These are phyloP conservation scores for Hassar affinis DNA, from an alignment of 2,113 vertebrate genomes.

Conservation along the genomic window DNA sequence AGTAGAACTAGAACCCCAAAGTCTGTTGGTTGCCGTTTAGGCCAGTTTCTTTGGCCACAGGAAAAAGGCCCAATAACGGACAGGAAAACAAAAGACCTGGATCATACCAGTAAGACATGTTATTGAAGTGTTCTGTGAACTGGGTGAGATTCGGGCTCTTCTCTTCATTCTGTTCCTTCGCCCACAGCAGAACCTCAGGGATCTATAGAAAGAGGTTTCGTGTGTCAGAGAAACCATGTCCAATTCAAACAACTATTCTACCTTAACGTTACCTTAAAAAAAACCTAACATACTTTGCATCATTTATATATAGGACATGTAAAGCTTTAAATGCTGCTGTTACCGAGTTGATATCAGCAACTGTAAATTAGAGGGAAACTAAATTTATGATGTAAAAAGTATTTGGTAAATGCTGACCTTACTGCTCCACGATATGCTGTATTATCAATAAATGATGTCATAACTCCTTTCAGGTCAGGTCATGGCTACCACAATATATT, in stretches of 20 bases:
- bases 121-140: slow-evolving; percentile 98
- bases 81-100: no score
- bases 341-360: neutral
- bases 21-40: neutral
- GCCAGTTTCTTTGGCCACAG: no score
- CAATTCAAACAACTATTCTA: neutral
- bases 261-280: neutral
- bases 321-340: neutral
- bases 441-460: neutral
- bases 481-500: neutral
- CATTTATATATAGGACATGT: neutral
- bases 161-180: slow-evolving; percentile 96
- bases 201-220: slow-evolving; percentile 71
- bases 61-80: neutral
- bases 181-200: slow-evolving; percentile 92
- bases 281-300: neutral
- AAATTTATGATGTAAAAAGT: neutral
- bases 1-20: neutral
- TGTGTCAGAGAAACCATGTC: neutral
- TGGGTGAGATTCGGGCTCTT: slow-evolving; percentile 91
- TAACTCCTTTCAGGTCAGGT: neutral
- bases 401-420: neutral
- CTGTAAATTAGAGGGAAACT: neutral
- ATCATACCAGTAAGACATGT: slow-evolving; percentile 93
- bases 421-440: neutral